Evolutionary conservation across 2,888 invertebrate genomes (phyloP), one percentile per base, ranked within the genome.

Genomic region (Nomada lathburiana): DNA sequence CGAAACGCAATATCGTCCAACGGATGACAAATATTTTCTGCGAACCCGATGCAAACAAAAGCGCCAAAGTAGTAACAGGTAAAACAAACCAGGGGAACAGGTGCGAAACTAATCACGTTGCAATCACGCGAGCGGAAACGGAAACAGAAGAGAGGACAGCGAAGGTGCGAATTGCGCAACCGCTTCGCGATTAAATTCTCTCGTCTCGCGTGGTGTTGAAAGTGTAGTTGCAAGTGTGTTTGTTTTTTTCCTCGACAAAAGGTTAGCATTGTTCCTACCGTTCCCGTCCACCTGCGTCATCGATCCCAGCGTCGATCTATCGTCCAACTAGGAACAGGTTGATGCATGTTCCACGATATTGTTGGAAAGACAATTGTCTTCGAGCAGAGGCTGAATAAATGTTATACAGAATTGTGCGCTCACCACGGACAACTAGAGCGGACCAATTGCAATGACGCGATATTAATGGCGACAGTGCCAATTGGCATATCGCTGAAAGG

Each of bases 181-280:
- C 9, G 29, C 63, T 57, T 57, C 50, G 55, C 72, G 55, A 75
- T 76, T 71, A 84, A 84, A 57, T 73, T 20, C 60, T 62, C 69
- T 59, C 52, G 62, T 79, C 75, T 65, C 71, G 77, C 71, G 67
- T 62, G 55, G 62, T 55, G 67, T 44, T 67, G 26, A 63, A 16
- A 42, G 64, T 69, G 80, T 68, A 74, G 76, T 83, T 85, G 63
- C 69, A 76, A 64, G 62, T 82, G 69, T 47, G 64, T 55, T 36
- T 29, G 0, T 29, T 7, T 29, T 29, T 36, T 5, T 36, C 0
- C 36, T 26, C 42, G 74, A 13, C 26, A n/a, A 64, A 73, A 69
- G 73, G 64, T 65, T 70, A 71, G 62, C 64, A 29, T 42, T n/a
- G 44, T 18, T 26, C 29, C 53, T 44, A 23, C 60, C 23, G 52